Evolutionary conservation across 2,888 invertebrate species (phyloP).

Genomic region (Lycaena phlaeas): DNA sequence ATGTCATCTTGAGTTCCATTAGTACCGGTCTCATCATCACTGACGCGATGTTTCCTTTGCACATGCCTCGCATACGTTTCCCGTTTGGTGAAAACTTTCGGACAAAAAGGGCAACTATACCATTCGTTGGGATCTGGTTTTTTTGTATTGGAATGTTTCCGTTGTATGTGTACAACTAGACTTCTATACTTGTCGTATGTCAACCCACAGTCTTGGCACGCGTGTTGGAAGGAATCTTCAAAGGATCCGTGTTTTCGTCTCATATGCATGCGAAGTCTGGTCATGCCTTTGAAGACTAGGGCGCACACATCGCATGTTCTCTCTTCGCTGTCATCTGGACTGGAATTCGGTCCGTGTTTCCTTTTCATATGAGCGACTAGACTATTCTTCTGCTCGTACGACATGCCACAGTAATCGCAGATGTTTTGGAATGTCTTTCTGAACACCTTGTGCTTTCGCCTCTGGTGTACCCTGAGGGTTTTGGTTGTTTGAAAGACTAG

Average conservation of each 20-base stretch:
- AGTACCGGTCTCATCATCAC: constrained; percentile 31
- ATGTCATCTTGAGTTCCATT: constrained; percentile 22
- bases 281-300: constrained; percentile 52
- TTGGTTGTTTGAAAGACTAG: constrained; percentile 49
- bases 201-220: constrained; percentile 49
- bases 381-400: constrained; percentile 56
- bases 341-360: constrained; percentile 46
- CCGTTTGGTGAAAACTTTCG: constrained; percentile 47
- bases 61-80: constrained; percentile 57
- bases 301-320: constrained; percentile 54
- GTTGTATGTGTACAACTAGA: constrained; percentile 47
- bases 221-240: constrained; percentile 47
- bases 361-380: constrained; percentile 51
- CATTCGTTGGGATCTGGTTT: constrained; percentile 39
- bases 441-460: constrained; percentile 46
- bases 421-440: constrained; percentile 43
- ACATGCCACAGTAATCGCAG: constrained; percentile 55
- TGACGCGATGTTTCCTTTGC: constrained; percentile 48
- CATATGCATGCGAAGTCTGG: constrained; percentile 58
- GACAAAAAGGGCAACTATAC: constrained; percentile 55
- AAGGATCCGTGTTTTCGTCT: constrained; percentile 51
- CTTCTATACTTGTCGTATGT: constrained; percentile 59
- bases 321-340: constrained; percentile 42
- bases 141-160: constrained; percentile 40
- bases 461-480: constrained; percentile 51